Percentiles rank a stretch among this genome's conserved stretches.
These are phyloP conservation scores for Zosterops borbonicus DNA, from an alignment of 2,113 vertebrate genomes.

Conservation along the genomic window DNA sequence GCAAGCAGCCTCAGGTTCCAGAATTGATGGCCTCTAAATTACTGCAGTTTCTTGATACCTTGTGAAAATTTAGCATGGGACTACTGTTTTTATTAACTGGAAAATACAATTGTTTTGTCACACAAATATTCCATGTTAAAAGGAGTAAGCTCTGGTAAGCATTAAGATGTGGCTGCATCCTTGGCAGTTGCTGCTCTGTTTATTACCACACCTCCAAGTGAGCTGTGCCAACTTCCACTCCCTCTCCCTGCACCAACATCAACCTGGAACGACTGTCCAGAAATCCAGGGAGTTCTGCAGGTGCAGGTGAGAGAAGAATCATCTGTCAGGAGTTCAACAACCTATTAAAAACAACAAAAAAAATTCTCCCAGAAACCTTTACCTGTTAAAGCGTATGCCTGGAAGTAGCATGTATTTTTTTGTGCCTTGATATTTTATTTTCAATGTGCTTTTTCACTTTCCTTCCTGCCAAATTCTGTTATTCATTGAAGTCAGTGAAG, in stretches of 20 bases:
- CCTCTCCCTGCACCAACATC: background rate
- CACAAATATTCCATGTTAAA: background rate
- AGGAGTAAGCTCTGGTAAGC: background rate
- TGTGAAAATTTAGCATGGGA: background rate
- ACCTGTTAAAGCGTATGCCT: constrained; percentile 10
- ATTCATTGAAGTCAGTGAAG: constrained; percentile 48
- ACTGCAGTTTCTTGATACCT: background rate
- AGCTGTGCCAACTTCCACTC: background rate
- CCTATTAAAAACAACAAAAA: background rate
- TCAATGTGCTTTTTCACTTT: background rate
- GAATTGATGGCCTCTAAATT: background rate
- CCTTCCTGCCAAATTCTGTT: constrained; percentile 28
- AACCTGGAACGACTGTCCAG: background rate
- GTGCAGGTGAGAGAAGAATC: background rate
- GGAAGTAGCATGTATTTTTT: constrained; percentile 59
- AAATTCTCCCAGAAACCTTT: background rate
- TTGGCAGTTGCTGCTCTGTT: background rate
- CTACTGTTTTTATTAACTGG: background rate
- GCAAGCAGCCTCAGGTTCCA: background rate
- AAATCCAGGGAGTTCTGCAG: background rate
- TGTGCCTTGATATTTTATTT: constrained; percentile 39
- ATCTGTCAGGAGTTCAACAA: background rate
- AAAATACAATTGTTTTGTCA: background rate
- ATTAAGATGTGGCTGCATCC: background rate
- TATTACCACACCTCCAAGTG: background rate